Conservation (phyloP, 2,888 invertebrate species). For the Lamellibrachia columna region DNA sequence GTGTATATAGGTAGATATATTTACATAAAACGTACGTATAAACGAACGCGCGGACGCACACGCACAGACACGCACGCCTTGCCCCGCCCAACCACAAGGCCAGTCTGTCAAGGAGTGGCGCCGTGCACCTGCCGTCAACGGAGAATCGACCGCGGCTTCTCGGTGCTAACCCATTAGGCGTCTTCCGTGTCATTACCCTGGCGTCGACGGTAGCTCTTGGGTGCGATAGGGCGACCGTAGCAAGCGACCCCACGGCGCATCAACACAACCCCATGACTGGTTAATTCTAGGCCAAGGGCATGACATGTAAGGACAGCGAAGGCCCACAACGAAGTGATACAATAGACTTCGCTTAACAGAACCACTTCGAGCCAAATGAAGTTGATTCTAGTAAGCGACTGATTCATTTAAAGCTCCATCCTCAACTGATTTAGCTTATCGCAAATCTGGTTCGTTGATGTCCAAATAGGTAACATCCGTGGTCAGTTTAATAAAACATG, state of each 20-base stretch:
- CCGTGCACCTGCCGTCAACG: background rate
- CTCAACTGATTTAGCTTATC: no score
- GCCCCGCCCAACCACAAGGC: background rate
- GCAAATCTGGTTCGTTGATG: no score
- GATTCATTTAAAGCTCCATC: no score
- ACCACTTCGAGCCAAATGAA: no score
- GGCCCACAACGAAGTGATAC: no score
- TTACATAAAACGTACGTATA: background rate
- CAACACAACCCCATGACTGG: background rate
- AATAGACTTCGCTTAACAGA: no score
- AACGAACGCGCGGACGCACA: no score
- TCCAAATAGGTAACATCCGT: no score
- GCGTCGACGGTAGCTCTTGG: background rate
- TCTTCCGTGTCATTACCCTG: background rate
- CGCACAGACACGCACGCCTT: background rate
- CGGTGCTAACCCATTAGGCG: background rate
- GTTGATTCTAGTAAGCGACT: no score
- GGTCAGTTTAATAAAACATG: no score
- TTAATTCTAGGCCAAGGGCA: no score
- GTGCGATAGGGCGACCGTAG: background rate
- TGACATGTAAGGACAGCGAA: no score
- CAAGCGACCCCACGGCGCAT: background rate
- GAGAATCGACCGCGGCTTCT: background rate
- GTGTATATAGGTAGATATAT: background rate
- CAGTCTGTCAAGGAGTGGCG: background rate